A percentile compares a stretch with the other conserved stretches of the same genome.
Conservation (phyloP, 2,797 vertebrate genomes). For the Scarus forsteni region DNA sequence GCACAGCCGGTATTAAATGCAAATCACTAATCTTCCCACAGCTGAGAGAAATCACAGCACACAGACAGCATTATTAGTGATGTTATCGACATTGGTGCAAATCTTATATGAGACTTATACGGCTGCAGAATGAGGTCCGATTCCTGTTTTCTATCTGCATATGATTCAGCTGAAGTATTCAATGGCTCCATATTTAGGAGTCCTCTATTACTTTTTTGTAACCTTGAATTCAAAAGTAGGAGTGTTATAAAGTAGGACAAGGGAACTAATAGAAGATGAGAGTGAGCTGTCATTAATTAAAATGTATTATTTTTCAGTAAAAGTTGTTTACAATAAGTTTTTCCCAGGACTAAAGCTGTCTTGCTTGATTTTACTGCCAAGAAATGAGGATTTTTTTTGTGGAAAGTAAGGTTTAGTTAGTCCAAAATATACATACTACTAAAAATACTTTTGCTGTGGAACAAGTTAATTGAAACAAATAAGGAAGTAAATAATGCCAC, state of each 20-base stretch:
- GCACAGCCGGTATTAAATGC: slow-evolving; percentile 80
- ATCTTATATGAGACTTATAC: slow-evolving; percentile 64
- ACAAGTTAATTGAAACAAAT: too few relatives aligned
- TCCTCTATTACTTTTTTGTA: background rate
- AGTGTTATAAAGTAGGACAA: background rate
- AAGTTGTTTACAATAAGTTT: too few relatives aligned
- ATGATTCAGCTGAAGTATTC: slow-evolving; percentile 13
- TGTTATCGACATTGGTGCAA: slow-evolving; percentile 68
- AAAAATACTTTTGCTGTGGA: too few relatives aligned
- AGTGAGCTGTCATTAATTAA: background rate
- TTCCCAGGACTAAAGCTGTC: too few relatives aligned
- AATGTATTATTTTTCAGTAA: too few relatives aligned
- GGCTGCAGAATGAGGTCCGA: slow-evolving; percentile 31
- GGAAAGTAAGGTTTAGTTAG: too few relatives aligned
- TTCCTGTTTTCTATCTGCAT: slow-evolving; percentile 31
- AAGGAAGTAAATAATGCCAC: too few relatives aligned
- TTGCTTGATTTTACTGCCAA: too few relatives aligned
- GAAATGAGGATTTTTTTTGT: too few relatives aligned
- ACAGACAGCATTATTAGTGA: slow-evolving; percentile 81
- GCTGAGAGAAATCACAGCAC: slow-evolving; percentile 79
- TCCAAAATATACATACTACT: too few relatives aligned
- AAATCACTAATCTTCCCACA: slow-evolving; percentile 83
- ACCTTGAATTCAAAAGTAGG: too few relatives aligned
- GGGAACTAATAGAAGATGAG: slow-evolving; percentile 4
- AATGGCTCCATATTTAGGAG: background rate